Conservation (phyloP, 2,888 invertebrate species). For the Drosophila prolongata region DNA sequence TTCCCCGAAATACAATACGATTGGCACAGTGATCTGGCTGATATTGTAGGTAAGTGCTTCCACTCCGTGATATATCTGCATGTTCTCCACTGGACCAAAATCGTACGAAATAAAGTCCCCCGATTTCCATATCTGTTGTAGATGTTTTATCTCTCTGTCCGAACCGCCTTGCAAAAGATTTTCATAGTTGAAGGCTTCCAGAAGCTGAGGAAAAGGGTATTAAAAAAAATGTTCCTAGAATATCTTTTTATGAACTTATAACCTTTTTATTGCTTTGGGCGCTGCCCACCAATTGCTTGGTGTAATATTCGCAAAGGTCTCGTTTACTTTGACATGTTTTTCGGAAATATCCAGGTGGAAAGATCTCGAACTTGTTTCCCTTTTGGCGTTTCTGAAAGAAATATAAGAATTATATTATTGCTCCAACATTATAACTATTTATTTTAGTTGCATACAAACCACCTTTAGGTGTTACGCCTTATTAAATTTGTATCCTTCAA, state of each 20-base stretch:
- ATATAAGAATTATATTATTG: not conserved
- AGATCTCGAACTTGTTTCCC: conserved; percentile 53
- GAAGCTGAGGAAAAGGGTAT: conserved; percentile 48
- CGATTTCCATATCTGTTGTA: conserved; percentile 79
- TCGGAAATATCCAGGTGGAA: conserved; percentile 58
- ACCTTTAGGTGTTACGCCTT: too few species aligned
- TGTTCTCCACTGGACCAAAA: conserved; percentile 73
- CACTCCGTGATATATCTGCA: conserved; percentile 62
- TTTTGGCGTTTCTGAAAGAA: conserved; percentile 52
- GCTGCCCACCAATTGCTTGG: conserved; percentile 59
- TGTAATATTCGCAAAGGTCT: conserved; percentile 61
- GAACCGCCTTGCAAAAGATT: conserved; percentile 78
- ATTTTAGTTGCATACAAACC: too few species aligned
- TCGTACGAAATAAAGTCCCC: conserved; percentile 81
- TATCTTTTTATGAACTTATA: not conserved
- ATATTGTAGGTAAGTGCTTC: conserved; percentile 74
- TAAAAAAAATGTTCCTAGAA: not conserved
- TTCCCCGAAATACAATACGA: conserved; percentile 76
- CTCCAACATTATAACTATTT: too few species aligned
- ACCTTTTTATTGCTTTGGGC: conserved; percentile 61
- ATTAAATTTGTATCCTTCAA: not conserved
- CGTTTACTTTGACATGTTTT: conserved; percentile 50
- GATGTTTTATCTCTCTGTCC: conserved; percentile 70
- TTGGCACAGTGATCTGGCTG: conserved; percentile 64
- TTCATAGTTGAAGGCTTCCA: conserved; percentile 75